Conservation (phyloP, 2,113 vertebrate species). For the Eurystomus gularis region DNA sequence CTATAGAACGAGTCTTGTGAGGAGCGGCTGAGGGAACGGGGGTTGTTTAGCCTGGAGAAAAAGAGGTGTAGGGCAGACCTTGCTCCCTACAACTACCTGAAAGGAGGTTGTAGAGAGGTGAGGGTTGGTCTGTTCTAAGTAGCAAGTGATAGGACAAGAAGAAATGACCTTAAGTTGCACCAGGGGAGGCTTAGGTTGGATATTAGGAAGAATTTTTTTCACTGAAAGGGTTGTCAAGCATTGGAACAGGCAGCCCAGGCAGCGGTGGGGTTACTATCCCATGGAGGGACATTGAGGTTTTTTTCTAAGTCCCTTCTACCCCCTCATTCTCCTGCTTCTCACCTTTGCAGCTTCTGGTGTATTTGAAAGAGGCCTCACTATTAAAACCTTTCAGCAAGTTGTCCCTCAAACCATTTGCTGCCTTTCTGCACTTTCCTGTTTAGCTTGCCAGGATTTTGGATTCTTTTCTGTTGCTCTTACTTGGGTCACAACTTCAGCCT, state of each 20-base stretch:
- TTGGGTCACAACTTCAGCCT: neutral
- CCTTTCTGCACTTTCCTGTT: neutral
- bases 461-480: neutral
- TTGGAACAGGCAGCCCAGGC: neutral
- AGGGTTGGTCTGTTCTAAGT: neutral
- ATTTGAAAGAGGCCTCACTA: neutral
- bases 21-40: neutral
- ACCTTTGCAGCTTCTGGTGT: neutral
- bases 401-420: neutral
- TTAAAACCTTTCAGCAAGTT: neutral
- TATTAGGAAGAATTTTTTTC: neutral
- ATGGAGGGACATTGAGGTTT: too few species aligned
- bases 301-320: neutral
- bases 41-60: neutral
- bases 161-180: neutral
- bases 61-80: neutral
- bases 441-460: neutral
- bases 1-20: neutral
- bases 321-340: neutral
- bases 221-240: neutral
- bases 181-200: neutral
- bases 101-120: neutral
- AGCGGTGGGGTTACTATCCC: too few species aligned
- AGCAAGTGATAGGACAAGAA: neutral
- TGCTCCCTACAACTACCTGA: neutral